Base-by-base conservation (phyloP, 2,797 vertebrate genomes). In the Tragelaphus oryx region DNA sequence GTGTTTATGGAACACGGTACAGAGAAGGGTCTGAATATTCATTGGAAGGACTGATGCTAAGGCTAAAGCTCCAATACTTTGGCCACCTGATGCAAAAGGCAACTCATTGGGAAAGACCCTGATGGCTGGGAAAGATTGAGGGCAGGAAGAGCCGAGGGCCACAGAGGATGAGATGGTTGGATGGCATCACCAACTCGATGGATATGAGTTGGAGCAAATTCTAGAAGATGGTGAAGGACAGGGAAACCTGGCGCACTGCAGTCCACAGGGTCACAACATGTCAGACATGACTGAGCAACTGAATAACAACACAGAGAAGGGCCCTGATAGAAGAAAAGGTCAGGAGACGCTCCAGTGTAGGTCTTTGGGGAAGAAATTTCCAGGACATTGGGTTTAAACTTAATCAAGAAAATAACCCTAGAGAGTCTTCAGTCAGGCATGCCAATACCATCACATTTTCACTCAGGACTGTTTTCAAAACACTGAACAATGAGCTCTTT, bases 401-500 rank as follows among this genome's bases (percentile, higher is more conserved):
- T 91, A 79, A 95, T 48, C 46, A 55, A 84, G 57, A 80, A 86
- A 93, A 52, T 20, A 84, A 41, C 33, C 20, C 30, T 41, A 33
- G 22, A 48, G 4, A 92, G 52, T 33, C 65, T 94, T 80, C 10
- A 30, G 76, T 54, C 57, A 92, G 41, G 54, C 65, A 52, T 82
- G 55, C 50, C 60, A 76, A 30, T 62, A 30, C 13, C 16, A 80
- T 60, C 18, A 54, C 9, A 48, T 78, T 87, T 86, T 89, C 75
- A 74, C 46, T 78, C 68, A 8, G n/a, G 22, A 57, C 37, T 84
- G 81, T 60, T 95, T 95, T 87, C 86, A 85, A 74, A 97, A 89
- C 83, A 78, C 8, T 14, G n/a, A 79, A 96, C 80, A 91, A 62
- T 57, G 71, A 71, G 44, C 78, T 93, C 68, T 95, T 91, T 95